phyloP scores from a whole-genome alignment of 2,113 vertebrate genomes.

The Telmatochromis brachygnathus region DNA sequence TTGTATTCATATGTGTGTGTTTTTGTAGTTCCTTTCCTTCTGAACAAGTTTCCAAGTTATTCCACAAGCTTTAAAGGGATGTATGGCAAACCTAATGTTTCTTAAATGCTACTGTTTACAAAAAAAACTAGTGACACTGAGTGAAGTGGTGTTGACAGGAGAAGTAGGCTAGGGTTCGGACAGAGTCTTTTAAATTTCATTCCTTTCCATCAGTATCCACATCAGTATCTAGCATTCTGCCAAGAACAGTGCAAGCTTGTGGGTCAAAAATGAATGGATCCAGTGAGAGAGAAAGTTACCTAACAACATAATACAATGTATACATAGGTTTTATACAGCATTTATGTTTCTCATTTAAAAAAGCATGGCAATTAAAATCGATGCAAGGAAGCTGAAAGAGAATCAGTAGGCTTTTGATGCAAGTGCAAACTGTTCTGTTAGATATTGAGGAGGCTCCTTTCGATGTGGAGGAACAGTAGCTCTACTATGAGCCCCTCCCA shows the following conservation, averaged over 20 bases:
- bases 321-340: neutral
- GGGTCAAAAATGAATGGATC: neutral
- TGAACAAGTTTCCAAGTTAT: conserved; percentile 10
- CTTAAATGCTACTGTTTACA: conserved; percentile 21
- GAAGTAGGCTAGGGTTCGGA: neutral
- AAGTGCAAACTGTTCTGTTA: neutral
- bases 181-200: neutral
- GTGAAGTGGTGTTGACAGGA: conserved; percentile 33
- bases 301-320: neutral
- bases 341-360: neutral
- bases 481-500: neutral
- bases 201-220: neutral
- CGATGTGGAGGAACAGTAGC: neutral
- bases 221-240: neutral
- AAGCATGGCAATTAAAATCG: neutral
- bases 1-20: conserved; percentile 7
- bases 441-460: neutral
- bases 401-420: neutral
- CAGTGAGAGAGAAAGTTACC: neutral
- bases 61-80: conserved; percentile 2
- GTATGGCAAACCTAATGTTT: conserved; percentile 1
- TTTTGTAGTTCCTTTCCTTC: neutral
- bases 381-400: neutral
- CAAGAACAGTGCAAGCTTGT: neutral
- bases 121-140: neutral